Conservation (phyloP, 2,888 invertebrate genomes). For the Chouioia cunea region DNA sequence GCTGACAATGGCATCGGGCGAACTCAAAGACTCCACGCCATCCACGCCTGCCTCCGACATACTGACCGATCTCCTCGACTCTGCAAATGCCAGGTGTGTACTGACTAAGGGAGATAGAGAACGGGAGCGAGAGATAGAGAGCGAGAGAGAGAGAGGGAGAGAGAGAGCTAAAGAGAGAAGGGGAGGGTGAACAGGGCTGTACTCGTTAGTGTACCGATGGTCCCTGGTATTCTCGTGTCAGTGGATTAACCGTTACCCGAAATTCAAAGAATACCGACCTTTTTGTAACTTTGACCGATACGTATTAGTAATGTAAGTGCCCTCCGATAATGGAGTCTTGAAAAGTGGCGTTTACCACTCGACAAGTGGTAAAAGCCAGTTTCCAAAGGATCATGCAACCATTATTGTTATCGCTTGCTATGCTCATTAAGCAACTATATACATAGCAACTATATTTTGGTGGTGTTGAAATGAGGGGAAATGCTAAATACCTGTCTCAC, state of each 20-base stretch:
- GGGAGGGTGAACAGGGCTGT: conserved; percentile 44
- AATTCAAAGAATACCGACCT: conserved; percentile 59
- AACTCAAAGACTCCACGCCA: conserved; percentile 8
- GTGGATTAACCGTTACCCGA: conserved; percentile 53
- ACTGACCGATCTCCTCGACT: neutral
- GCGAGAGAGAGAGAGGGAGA: neutral
- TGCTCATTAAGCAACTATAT: too few relatives aligned
- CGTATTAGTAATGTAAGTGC: too few relatives aligned
- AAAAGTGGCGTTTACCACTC: too few relatives aligned
- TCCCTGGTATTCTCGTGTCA: conserved; percentile 48
- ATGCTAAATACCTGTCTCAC: conserved; percentile 36
- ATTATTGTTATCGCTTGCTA: too few relatives aligned
- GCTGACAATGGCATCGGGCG: neutral
- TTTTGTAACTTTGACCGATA: conserved; percentile 47
- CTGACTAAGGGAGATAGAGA: neutral
- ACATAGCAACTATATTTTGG: conserved; percentile 36
- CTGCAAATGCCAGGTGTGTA: neutral
- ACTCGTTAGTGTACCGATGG: conserved; percentile 44
- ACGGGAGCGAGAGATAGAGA: neutral
- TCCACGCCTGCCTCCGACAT: conserved; percentile 37
- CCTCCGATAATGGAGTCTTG: too few relatives aligned
- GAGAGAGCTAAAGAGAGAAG: neutral
- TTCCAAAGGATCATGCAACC: too few relatives aligned
- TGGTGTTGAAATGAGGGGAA: neutral
- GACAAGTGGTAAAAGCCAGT: too few relatives aligned